Evolutionary conservation across 2,113 vertebrate species (phyloP).

Genomic region (Dipodomys stephensi): DNA sequence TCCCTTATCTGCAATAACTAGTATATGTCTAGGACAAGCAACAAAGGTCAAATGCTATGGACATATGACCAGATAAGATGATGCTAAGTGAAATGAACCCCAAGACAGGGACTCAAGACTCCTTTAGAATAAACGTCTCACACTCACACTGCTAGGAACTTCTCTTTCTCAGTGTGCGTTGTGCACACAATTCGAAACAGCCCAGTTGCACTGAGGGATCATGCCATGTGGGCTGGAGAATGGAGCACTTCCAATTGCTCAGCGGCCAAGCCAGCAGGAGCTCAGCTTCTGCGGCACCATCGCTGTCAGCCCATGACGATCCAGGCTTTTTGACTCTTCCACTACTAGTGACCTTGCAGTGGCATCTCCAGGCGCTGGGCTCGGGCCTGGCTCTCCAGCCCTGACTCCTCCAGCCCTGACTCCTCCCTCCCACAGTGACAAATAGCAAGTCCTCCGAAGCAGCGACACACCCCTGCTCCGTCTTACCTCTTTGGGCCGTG

Average conservation of each 20-base stretch:
- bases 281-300: too few species aligned
- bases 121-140: background rate
- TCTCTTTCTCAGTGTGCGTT: background rate
- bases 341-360: too few species aligned
- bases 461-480: background rate
- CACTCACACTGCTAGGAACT: background rate
- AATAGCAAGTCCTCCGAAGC: accelerated
- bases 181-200: background rate
- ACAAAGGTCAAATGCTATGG: too few species aligned
- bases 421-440: background rate
- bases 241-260: too few species aligned
- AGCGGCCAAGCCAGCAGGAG: background rate
- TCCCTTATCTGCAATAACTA: too few species aligned
- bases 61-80: too few species aligned
- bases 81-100: too few species aligned
- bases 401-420: too few species aligned
- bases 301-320: too few species aligned
- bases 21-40: too few species aligned
- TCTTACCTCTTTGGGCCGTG: background rate
- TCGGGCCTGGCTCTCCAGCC: background rate
- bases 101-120: background rate
- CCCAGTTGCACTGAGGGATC: background rate
- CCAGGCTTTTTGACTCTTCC: background rate
- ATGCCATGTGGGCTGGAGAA: background rate
- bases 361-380: too few species aligned